These are phyloP conservation scores for Agapornis roseicollis DNA, from an alignment of 2,113 vertebrate genomes.

Conservation along the genomic window DNA sequence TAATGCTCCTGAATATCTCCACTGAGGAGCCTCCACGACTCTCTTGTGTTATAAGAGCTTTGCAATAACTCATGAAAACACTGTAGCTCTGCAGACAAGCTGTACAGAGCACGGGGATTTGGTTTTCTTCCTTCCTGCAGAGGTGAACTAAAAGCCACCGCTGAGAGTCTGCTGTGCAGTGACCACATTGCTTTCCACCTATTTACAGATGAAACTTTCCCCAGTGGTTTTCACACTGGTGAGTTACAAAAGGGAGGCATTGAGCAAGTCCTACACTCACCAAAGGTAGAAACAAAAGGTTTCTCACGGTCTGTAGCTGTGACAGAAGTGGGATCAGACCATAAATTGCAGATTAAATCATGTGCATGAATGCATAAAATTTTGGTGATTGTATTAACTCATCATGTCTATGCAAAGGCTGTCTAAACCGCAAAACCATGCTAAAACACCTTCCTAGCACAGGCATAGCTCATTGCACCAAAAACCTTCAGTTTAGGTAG, in stretches of 20 bases:
- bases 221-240: background rate
- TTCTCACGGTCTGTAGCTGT: background rate
- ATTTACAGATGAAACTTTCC: background rate
- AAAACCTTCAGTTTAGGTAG: background rate
- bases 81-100: background rate
- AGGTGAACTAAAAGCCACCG: background rate
- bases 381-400: background rate
- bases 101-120: fast-evolving
- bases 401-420: background rate
- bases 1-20: background rate
- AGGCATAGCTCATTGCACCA: background rate
- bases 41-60: background rate
- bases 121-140: background rate
- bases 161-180: background rate
- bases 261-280: background rate
- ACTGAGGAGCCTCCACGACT: background rate
- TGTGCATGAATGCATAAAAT: background rate
- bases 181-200: background rate
- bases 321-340: background rate
- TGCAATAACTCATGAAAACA: background rate
- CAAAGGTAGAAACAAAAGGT: background rate
- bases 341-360: background rate
- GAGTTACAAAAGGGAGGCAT: background rate
- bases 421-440: background rate
- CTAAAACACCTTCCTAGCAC: background rate